phyloP scores from a whole-genome alignment of 2,797 vertebrate species.

The Paratrypauchen microcephalus region DNA sequence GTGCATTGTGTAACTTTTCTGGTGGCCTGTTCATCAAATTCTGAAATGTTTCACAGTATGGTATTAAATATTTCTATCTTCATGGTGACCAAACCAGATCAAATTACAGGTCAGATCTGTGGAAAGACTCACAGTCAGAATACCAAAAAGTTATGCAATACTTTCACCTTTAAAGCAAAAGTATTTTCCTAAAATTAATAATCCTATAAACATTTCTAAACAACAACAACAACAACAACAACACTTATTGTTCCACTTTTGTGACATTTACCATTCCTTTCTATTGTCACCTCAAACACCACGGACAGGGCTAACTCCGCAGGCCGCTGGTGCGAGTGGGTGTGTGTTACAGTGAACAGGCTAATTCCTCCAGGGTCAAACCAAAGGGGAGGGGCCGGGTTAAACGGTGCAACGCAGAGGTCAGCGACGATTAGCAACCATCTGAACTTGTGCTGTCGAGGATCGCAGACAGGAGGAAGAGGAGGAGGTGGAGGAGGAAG shows the following conservation, averaged over 20 bases:
- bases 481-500: slow-evolving; percentile 1
- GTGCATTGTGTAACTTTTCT: too few species aligned
- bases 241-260: neutral
- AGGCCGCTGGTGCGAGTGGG: slow-evolving; percentile 12
- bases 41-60: too few species aligned
- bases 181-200: too few species aligned
- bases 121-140: too few species aligned
- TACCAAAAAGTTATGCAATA: too few species aligned
- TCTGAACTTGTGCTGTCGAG: slow-evolving; percentile 60
- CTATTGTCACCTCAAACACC: neutral
- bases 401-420: slow-evolving; percentile 70
- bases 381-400: slow-evolving; percentile 62
- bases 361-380: slow-evolving; percentile 67
- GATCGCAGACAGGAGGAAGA: slow-evolving; percentile 24
- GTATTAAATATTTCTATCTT: too few species aligned
- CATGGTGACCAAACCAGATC: too few species aligned
- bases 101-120: too few species aligned
- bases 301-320: neutral
- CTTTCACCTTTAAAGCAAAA: too few species aligned
- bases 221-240: too few species aligned
- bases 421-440: slow-evolving; percentile 72
- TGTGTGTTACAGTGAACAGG: slow-evolving; percentile 55
- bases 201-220: too few species aligned
- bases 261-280: neutral
- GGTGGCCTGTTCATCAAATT: too few species aligned